These are phyloP conservation scores for Cristatella mucedo DNA, from an alignment of 2,888 invertebrate genomes.

Conservation along the genomic window DNA sequence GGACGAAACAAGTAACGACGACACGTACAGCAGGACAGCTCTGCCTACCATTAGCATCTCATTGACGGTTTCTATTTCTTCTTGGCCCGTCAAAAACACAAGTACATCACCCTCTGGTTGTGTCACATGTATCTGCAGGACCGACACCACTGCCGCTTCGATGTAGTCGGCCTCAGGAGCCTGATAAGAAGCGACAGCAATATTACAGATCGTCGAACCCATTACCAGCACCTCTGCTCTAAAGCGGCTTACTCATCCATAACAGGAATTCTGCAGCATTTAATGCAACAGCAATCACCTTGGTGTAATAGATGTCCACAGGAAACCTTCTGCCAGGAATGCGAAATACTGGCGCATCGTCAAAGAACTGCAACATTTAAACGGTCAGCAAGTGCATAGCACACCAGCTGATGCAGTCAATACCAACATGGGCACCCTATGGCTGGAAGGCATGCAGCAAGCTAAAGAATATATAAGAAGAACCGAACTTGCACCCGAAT, in stretches of 20 bases:
- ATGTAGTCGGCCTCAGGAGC: slow-evolving; percentile 98
- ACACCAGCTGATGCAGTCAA: too few relatives aligned
- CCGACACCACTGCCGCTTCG: slow-evolving; percentile 90
- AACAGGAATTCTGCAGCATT: background rate
- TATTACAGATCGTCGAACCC: background rate
- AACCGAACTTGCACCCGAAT: too few relatives aligned
- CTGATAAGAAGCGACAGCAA: too few relatives aligned
- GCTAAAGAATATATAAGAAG: too few relatives aligned
- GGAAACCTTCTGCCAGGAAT: slow-evolving; percentile 95
- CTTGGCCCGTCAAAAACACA: slow-evolving; percentile 75
- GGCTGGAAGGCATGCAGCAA: too few relatives aligned
- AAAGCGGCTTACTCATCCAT: slow-evolving; percentile 3
- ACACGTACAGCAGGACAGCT: too few relatives aligned
- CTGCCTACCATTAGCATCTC: slow-evolving; percentile 41
- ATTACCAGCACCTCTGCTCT: slow-evolving; percentile 8
- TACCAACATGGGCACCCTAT: too few relatives aligned
- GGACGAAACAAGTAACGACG: too few relatives aligned
- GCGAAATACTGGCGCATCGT: slow-evolving; percentile 90
- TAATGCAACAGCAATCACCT: slow-evolving; percentile 37
- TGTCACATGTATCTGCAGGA: slow-evolving; percentile 92
- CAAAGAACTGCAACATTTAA: slow-evolving; percentile 56
- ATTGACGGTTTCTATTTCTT: slow-evolving; percentile 42
- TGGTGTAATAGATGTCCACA: slow-evolving; percentile 95
- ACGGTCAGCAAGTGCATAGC: too few relatives aligned
- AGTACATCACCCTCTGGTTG: slow-evolving; percentile 88